Base-by-base conservation (phyloP, 2,888 invertebrate genomes). In the Hirtodrosophila trivittata region DNA sequence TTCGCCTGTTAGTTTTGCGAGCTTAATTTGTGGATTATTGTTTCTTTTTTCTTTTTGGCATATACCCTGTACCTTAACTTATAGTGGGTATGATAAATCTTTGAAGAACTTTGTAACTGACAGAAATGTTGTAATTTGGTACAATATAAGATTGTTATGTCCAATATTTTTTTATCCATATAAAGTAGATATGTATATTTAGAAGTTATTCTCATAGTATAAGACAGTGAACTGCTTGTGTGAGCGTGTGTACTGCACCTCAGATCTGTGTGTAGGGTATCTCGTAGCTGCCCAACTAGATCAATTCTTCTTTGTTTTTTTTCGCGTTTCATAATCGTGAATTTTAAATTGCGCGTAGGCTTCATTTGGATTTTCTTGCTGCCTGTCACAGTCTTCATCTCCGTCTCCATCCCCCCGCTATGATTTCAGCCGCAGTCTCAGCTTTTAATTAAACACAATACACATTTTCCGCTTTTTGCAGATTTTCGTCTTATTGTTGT, bases 271-370 rank as follows among this genome's bases (percentile, higher is more conserved):
- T n/a, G n/a, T n/a, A n/a, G n/a, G n/a, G n/a, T n/a, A n/a, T n/a
- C n/a, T n/a, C n/a, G n/a, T n/a, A n/a, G n/a, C n/a, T n/a, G n/a
- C n/a, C n/a, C n/a, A n/a, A n/a, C n/a, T n/a, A n/a, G n/a, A n/a
- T n/a, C n/a, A n/a, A n/a, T n/a, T n/a, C n/a, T n/a, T n/a, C n/a
- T n/a, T n/a, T 25, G 13, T 39, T 41, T 41, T 35, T 55, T 59
- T 49, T 58, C 46, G 50, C 51, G 32, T 68, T 74, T 71, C 60
- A 60, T 69, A 84, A 84, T 64, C 66, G 71, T 59, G 55, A 46
- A 64, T 69, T 87, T 85, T 85, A 78, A n/a, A 82, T 78, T 82
- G 87, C 77, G 83, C 73, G 82, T 85, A 85, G 87, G 86, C 75
- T 77, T 81, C 64, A 72, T 66, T 70, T 72, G 65, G 62, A 75